Evolutionary conservation across 2,797 vertebrate species (phyloP).

Genomic region (Pangasius macronema): DNA sequence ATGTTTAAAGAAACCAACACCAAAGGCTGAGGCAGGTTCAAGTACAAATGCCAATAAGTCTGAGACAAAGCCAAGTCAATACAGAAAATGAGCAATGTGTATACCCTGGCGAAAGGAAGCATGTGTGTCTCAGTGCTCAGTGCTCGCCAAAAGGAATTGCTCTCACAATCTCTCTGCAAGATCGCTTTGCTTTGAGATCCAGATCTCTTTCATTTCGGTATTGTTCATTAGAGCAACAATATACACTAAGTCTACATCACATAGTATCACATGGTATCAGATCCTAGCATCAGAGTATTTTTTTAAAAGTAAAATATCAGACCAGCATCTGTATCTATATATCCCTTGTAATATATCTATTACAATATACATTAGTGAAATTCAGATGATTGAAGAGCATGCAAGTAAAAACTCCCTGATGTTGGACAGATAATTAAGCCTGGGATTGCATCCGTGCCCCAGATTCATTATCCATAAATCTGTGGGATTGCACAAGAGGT

Average conservation of each 20-base stretch:
- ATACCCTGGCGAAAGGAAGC: background rate
- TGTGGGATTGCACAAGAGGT: slow-evolving; percentile 1
- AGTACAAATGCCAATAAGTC: background rate
- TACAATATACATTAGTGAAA: background rate
- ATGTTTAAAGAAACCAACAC: background rate
- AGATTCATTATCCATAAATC: slow-evolving; percentile 11
- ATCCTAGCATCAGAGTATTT: background rate
- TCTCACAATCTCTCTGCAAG: background rate
- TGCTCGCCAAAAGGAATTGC: background rate
- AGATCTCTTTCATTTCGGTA: background rate
- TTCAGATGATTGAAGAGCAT: background rate
- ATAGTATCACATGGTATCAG: background rate
- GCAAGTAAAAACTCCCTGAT: background rate
- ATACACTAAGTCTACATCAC: background rate
- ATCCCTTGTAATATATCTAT: too few relatives aligned
- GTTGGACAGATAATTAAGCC: slow-evolving; percentile 17
- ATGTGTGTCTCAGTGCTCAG: background rate
- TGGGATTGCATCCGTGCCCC: background rate
- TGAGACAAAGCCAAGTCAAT: background rate
- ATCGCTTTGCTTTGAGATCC: background rate
- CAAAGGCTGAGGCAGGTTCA: background rate
- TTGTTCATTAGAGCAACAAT: background rate
- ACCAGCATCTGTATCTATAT: background rate
- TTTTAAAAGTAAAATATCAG: background rate
- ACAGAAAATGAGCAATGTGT: background rate